phyloP scores from a whole-genome alignment of 2,797 vertebrate species.

The Onychomys torridus region DNA sequence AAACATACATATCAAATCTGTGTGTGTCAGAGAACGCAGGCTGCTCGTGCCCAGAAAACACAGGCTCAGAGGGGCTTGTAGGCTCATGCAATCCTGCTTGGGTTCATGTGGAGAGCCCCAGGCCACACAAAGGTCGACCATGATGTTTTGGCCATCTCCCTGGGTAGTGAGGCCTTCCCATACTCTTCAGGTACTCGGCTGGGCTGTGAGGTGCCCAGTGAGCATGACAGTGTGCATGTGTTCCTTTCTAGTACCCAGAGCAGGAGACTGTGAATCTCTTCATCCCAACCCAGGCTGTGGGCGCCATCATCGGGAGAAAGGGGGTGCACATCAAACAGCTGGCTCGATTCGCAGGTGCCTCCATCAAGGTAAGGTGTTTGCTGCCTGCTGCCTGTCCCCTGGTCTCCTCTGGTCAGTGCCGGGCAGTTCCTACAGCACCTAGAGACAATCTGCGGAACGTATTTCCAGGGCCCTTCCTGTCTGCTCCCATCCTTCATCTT shows the following conservation, averaged over 20 bases:
- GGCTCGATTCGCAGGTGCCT: conserved; percentile 96
- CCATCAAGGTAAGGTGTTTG: conserved; percentile 93
- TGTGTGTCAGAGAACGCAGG: not conserved
- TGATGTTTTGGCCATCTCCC: not conserved
- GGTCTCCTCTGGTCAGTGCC: not conserved
- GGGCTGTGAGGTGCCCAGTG: not conserved
- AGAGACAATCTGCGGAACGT: not conserved
- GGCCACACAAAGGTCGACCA: not conserved
- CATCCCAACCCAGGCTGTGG: conserved; percentile 97
- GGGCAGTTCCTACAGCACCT: no score
- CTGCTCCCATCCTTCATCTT: not conserved
- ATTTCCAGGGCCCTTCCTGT: not conserved
- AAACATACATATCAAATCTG: not conserved
- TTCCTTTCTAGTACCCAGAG: conserved; percentile 89
- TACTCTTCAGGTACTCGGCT: not conserved
- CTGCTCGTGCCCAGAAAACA: not conserved
- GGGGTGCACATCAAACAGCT: conserved; percentile 98
- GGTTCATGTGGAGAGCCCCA: not conserved
- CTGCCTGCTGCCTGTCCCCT: accelerated
- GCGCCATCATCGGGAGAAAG: conserved; percentile 97
- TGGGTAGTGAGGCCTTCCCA: no score
- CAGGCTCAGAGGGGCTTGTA: not conserved
- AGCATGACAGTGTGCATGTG: not conserved
- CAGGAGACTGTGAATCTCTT: conserved; percentile 97
- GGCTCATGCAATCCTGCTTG: accelerated